Percentiles rank a stretch among this genome's conserved stretches.
These are phyloP conservation scores for Dendropsophus ebraccatus DNA, from an alignment of 2,113 vertebrate species.

Conservation along the genomic window DNA sequence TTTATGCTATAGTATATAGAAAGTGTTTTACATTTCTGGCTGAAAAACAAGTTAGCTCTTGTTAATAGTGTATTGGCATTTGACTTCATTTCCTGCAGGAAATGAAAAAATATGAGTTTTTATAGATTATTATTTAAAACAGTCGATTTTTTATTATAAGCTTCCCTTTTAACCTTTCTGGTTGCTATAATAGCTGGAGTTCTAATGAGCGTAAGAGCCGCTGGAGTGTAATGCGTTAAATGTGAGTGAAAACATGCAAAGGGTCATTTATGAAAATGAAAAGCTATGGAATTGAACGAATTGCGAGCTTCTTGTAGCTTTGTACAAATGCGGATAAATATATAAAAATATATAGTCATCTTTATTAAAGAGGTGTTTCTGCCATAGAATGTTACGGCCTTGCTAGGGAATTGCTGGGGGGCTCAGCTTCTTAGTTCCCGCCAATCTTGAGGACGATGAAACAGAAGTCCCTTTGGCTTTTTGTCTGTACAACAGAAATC, in stretches of 20 bases:
- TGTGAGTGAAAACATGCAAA: not conserved
- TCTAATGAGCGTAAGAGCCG: not conserved
- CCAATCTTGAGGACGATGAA: not conserved
- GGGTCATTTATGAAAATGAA: not conserved
- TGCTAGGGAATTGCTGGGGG: not conserved
- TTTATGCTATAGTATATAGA: conserved; percentile 41
- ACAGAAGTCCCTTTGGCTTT: not conserved
- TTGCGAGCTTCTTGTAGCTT: not conserved
- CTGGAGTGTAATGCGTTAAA: conserved; percentile 16
- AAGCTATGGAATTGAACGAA: not conserved
- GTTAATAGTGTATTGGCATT: conserved; percentile 59
- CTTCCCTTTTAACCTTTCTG: conserved; percentile 38
- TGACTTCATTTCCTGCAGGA: conserved; percentile 59
- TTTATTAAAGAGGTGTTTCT: not conserved
- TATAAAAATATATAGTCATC: not conserved
- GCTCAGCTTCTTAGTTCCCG: not conserved
- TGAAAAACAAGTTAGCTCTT: conserved; percentile 57
- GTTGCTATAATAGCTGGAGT: conserved; percentile 10
- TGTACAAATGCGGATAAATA: not conserved
- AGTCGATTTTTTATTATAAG: conserved; percentile 54
- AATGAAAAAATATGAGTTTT: conserved; percentile 60
- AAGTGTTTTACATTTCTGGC: conserved; percentile 56
- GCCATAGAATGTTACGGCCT: not conserved
- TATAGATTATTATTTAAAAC: conserved; percentile 59
- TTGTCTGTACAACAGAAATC: not conserved